These are phyloP conservation scores for Eupithecia exiguata DNA, from an alignment of 2,888 invertebrate species.

Conservation along the genomic window DNA sequence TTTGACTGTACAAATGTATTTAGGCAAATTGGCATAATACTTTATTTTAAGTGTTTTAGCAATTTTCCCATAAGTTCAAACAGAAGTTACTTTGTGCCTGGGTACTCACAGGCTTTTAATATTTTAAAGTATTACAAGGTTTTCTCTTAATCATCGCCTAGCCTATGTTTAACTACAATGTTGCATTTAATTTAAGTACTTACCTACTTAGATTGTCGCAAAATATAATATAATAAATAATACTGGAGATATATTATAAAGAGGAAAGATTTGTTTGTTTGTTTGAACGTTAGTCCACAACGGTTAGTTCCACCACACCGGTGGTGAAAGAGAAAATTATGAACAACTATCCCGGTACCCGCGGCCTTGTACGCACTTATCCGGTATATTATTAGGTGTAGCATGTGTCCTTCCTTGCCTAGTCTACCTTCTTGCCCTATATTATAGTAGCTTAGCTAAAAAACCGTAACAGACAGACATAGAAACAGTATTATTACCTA, in stretches of 20 bases:
- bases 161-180: not conserved
- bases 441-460: not conserved
- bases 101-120: constrained; percentile 4
- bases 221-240: too few relatives aligned
- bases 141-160: not conserved
- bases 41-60: constrained; percentile 6
- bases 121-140: constrained; percentile 15
- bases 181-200: not conserved
- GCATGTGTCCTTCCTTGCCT: not conserved
- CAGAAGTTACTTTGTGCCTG: not conserved
- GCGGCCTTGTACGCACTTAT: too few relatives aligned
- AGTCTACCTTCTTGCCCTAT: not conserved
- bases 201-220: not conserved
- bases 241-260: too few relatives aligned
- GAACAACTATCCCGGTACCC: too few relatives aligned
- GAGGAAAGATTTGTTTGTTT: too few relatives aligned
- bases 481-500: not conserved
- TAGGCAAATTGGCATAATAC: not conserved
- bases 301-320: too few relatives aligned
- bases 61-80: constrained; percentile 8
- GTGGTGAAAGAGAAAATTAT: too few relatives aligned
- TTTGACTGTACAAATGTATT: not conserved
- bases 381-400: not conserved
- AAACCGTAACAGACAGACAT: not conserved
- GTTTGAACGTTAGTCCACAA: too few relatives aligned